Evolutionary conservation across 2,888 invertebrate genomes (phyloP).

Genomic region (Smittia aterrima): DNA sequence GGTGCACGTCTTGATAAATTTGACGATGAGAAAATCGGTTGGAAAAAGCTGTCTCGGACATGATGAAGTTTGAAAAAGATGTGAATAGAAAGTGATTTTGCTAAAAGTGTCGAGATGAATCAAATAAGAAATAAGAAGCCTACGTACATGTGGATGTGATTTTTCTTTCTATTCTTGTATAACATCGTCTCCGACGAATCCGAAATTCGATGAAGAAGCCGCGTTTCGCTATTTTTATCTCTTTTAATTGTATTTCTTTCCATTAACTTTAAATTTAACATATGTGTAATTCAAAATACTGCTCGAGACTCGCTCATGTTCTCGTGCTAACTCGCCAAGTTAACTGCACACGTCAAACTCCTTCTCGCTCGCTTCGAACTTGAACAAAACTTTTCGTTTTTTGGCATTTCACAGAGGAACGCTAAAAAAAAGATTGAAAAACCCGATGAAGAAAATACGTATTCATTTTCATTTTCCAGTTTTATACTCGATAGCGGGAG

Average conservation of each 20-base stretch:
- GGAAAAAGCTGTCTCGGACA: neutral
- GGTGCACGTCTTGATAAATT: slow-evolving; percentile 17
- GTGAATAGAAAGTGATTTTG: slow-evolving; percentile 39
- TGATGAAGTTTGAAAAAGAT: slow-evolving; percentile 18
- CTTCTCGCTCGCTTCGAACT: neutral
- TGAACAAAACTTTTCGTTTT: slow-evolving; percentile 2
- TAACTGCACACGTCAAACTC: slow-evolving; percentile 21
- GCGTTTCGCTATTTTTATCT: slow-evolving; percentile 32
- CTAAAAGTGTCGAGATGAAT: slow-evolving; percentile 33
- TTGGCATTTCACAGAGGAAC: slow-evolving; percentile 1
- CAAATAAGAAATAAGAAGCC: neutral
- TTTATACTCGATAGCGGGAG: slow-evolving; percentile 7
- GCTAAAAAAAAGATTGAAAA: slow-evolving; percentile 7
- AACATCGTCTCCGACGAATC: slow-evolving; percentile 1
- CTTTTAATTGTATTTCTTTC: slow-evolving; percentile 40
- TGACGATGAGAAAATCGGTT: neutral
- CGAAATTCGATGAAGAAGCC: slow-evolving; percentile 11
- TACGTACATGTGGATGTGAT: slow-evolving; percentile 33
- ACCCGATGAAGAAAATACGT: slow-evolving; percentile 12
- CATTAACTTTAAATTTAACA: slow-evolving; percentile 38
- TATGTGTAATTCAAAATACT: slow-evolving; percentile 41
- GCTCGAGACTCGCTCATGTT: neutral
- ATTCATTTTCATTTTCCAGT: slow-evolving; percentile 34
- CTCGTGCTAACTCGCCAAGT: neutral
- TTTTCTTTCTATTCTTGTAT: slow-evolving; percentile 36